Evolutionary conservation across 1,140 invertebrate genomes (phyloP).

Genomic region (Scaptodrosophila lebanonensis): DNA sequence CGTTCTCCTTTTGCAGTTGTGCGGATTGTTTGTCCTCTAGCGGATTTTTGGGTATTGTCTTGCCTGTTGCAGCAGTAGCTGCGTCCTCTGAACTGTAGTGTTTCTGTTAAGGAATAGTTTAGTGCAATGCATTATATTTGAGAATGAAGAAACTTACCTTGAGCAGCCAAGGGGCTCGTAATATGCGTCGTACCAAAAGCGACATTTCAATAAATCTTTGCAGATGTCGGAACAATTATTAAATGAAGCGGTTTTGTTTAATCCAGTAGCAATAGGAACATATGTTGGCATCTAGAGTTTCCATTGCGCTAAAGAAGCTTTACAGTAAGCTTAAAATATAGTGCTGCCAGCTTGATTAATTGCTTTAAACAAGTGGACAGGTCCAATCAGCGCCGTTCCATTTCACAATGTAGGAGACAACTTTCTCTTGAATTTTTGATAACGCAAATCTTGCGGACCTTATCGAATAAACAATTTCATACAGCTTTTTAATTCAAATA

Average conservation of each 20-base stretch:
- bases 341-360: too few species aligned
- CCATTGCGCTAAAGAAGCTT: too few species aligned
- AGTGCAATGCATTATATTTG: not conserved
- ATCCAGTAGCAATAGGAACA: slow-evolving; percentile 11
- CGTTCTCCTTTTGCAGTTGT: slow-evolving; percentile 81
- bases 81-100: slow-evolving; percentile 35
- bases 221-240: too few species aligned
- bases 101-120: slow-evolving; percentile 16
- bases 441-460: too few species aligned
- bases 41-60: slow-evolving; percentile 82
- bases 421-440: too few species aligned
- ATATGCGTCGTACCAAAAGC: slow-evolving; percentile 36
- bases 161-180: slow-evolving; percentile 26
- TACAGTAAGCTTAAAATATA: too few species aligned
- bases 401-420: too few species aligned
- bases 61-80: slow-evolving; percentile 13
- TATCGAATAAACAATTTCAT: slow-evolving; percentile 15
- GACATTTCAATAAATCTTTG: slow-evolving; percentile 34
- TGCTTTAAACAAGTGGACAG: too few species aligned
- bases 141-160: slow-evolving; percentile 30
- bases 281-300: too few species aligned
- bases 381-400: too few species aligned
- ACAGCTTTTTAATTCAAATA: slow-evolving; percentile 5
- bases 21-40: slow-evolving; percentile 81
- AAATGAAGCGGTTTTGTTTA: too few species aligned